Base-by-base conservation (phyloP, 2,888 invertebrate species). In the Macrosoma leucophasiata region DNA sequence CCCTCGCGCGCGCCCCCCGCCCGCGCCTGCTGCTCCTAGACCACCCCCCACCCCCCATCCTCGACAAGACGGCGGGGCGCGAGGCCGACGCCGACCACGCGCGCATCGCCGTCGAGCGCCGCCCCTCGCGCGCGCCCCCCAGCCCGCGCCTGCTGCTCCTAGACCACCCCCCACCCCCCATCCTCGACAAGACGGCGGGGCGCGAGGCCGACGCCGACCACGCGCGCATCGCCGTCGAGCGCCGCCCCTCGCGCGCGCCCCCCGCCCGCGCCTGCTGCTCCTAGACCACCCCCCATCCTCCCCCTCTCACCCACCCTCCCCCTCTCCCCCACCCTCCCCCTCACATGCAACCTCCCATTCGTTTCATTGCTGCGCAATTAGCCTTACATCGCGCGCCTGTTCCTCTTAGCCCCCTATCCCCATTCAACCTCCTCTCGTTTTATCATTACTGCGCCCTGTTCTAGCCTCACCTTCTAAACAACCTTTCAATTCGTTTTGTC, bases 41-140 rank as follows among this genome's bases (percentile, higher is more conserved):
- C 47, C 4, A 25, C 13, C 22, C 32, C 4, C 29, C 11, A 17
- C 12, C 13, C 15, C 8, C 22, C 31, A 96, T 98, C 78, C 87
- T 97, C 61, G 95, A 96, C 81, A 97, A 97, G 87, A 92, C 93
- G 44, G 89, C 94, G 36, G 89, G 91, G 40, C 94, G 94, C 71
- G 90, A 91, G 48, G 90, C 91, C 19, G 94, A 94, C 72, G 90
- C 72, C 13, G 82, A 81, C 69, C 68, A 56, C 52, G 74, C 79
- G 59, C 79, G 82, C 62, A 81, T 84, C 66, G 81, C 82, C 49
- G 90, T 94, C 17, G 92, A 94, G 84, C 89, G 91, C 65, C 87
- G 91, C 55, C 88, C 88, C 39, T 85, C 87, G 44, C 88, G 84
- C 67, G 85, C 88, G 44, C 88, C 89, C 47, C 88, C 88, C 56